Conservation (phyloP, 2,113 vertebrate genomes). For the Odontesthes bonariensis region DNA sequence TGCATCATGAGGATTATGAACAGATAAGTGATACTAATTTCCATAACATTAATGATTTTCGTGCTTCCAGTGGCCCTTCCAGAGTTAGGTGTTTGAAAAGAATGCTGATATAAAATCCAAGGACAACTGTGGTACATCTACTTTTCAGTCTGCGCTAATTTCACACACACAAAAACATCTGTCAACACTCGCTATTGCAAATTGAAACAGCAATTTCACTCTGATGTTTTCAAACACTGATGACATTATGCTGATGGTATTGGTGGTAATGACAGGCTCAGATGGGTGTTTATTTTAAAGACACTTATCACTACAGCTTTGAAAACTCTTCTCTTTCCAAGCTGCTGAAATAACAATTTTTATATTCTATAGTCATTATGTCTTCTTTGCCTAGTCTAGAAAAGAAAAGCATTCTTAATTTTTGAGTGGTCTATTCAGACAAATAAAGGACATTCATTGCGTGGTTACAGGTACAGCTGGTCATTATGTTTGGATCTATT, state of each 20-base stretch:
- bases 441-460: conserved; percentile 49
- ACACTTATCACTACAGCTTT: conserved; percentile 61
- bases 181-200: conserved; percentile 56
- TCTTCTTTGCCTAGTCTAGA: conserved; percentile 45
- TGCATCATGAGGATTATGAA: conserved; percentile 66
- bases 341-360: conserved; percentile 68
- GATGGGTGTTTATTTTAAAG: conserved; percentile 74
- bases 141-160: conserved; percentile 49
- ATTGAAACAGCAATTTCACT: conserved; percentile 63
- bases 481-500: background rate
- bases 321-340: conserved; percentile 63
- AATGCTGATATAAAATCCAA: conserved; percentile 58
- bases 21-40: conserved; percentile 56
- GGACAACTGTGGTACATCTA: conserved; percentile 52
- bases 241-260: conserved; percentile 70
- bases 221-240: conserved; percentile 61
- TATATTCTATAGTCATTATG: conserved; percentile 52
- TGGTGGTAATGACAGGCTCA: conserved; percentile 69
- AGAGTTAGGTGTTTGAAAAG: conserved; percentile 43
- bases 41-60: conserved; percentile 54
- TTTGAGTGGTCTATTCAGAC: conserved; percentile 41
- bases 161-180: conserved; percentile 69
- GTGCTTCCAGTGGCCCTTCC: conserved; percentile 40
- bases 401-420: conserved; percentile 38
- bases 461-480: conserved; percentile 27